phyloP scores from a whole-genome alignment of 2,797 vertebrate genomes.

The Telmatherina bonti region DNA sequence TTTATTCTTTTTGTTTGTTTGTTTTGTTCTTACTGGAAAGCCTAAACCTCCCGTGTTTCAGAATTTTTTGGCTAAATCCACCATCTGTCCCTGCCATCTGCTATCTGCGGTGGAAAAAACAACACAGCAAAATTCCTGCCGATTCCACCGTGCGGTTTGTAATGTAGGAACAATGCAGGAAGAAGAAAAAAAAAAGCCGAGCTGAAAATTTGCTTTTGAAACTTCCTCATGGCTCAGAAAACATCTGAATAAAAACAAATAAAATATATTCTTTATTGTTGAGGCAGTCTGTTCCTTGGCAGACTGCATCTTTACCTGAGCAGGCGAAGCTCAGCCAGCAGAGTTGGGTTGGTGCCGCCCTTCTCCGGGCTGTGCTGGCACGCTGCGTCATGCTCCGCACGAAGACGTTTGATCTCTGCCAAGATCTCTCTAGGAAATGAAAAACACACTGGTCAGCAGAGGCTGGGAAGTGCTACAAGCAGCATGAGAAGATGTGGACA shows the following conservation, averaged over 20 bases:
- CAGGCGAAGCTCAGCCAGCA: conserved; percentile 91
- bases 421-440: conserved; percentile 88
- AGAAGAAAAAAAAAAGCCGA: background rate
- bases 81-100: conserved; percentile 75
- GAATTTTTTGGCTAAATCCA: conserved; percentile 47
- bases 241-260: background rate
- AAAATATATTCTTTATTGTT: background rate
- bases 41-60: conserved; percentile 46
- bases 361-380: conserved; percentile 91
- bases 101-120: conserved; percentile 48
- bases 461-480: conserved; percentile 8
- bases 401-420: conserved; percentile 92
- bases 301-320: conserved; percentile 83
- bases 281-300: background rate
- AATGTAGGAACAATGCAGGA: background rate
- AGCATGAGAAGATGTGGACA: conserved; percentile 24
- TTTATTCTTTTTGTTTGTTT: background rate
- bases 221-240: background rate
- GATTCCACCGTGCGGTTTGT: conserved; percentile 26
- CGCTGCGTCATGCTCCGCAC: conserved; percentile 90
- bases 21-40: conserved; percentile 48
- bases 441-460: conserved; percentile 50
- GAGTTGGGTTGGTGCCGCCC: conserved; percentile 90
- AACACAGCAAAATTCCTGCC: conserved; percentile 53
- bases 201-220: background rate